A percentile compares a stretch with the other conserved stretches of the same genome.
These are phyloP conservation scores for Fratercula arctica DNA, from an alignment of 2,797 vertebrate genomes.

Conservation along the genomic window DNA sequence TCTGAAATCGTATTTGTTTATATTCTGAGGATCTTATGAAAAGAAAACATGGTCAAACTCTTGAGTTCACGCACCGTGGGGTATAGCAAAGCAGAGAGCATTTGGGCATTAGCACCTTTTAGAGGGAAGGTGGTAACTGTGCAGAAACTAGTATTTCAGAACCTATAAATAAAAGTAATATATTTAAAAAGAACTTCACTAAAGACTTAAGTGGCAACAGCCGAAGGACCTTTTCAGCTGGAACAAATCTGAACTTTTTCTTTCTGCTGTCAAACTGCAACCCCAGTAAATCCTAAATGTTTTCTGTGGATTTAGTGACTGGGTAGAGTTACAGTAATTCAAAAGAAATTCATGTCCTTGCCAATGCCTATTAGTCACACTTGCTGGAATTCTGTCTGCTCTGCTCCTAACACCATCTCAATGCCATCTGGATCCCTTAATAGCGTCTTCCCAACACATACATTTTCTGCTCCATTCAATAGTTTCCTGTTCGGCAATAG, in stretches of 20 bases:
- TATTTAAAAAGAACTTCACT: neutral
- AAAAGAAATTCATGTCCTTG: slow-evolving; percentile 58
- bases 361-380: slow-evolving; percentile 67
- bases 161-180: slow-evolving; percentile 2
- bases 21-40: neutral
- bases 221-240: slow-evolving; percentile 47
- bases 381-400: slow-evolving; percentile 54
- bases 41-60: neutral
- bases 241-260: slow-evolving; percentile 66
- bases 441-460: slow-evolving; percentile 11
- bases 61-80: neutral
- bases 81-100: neutral
- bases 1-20: slow-evolving; percentile 56
- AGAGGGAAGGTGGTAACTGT: neutral
- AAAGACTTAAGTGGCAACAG: slow-evolving; percentile 30
- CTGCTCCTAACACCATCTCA: slow-evolving; percentile 18
- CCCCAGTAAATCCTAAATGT: slow-evolving; percentile 60
- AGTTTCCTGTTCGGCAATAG: neutral
- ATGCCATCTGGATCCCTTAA: slow-evolving; percentile 41
- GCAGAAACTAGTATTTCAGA: neutral
- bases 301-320: slow-evolving; percentile 64
- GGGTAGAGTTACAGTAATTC: slow-evolving; percentile 55
- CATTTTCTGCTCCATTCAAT: slow-evolving; percentile 49
- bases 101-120: slow-evolving; percentile 10
- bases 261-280: slow-evolving; percentile 42